Conservation (phyloP, 2,888 invertebrate species). For the Heliconius aoede region DNA sequence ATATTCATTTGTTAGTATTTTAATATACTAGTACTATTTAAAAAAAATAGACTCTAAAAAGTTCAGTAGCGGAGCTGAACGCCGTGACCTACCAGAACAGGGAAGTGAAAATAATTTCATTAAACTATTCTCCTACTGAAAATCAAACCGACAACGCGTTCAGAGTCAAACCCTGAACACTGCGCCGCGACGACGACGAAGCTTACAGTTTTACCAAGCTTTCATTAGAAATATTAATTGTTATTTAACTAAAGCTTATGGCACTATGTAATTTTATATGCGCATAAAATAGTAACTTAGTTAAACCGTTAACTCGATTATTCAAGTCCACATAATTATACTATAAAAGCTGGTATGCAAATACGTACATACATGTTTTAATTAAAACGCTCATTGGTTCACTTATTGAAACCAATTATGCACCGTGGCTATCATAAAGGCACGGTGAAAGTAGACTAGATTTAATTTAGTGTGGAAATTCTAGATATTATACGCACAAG, state of each 20-base stretch:
- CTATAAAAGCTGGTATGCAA: constrained; percentile 47
- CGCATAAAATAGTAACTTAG: constrained; percentile 26
- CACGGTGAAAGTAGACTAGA: constrained; percentile 46
- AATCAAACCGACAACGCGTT: too few relatives aligned
- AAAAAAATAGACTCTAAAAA: too few relatives aligned
- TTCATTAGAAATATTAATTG: constrained; percentile 13
- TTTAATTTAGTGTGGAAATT: constrained; percentile 32
- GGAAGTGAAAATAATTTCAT: too few relatives aligned
- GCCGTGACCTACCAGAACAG: too few relatives aligned
- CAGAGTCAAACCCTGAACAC: too few relatives aligned
- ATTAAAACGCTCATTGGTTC: constrained; percentile 49
- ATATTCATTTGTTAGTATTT: too few relatives aligned
- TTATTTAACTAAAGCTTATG: background rate
- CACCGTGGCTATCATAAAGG: constrained; percentile 48
- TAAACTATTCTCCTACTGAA: too few relatives aligned
- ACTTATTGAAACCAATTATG: constrained; percentile 49
- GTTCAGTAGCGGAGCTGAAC: too few relatives aligned
- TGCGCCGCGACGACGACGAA: background rate
- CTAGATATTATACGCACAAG: background rate
- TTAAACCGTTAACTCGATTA: constrained; percentile 39
- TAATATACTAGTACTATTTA: too few relatives aligned
- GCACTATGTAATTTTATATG: constrained; percentile 27
- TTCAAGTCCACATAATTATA: constrained; percentile 42
- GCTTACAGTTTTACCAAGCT: constrained; percentile 1
- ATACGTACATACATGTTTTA: constrained; percentile 49